A percentile compares a stretch with the other conserved stretches of the same genome.
These are phyloP conservation scores for Grantiella picta DNA, from an alignment of 2,113 vertebrate species.

Conservation along the genomic window DNA sequence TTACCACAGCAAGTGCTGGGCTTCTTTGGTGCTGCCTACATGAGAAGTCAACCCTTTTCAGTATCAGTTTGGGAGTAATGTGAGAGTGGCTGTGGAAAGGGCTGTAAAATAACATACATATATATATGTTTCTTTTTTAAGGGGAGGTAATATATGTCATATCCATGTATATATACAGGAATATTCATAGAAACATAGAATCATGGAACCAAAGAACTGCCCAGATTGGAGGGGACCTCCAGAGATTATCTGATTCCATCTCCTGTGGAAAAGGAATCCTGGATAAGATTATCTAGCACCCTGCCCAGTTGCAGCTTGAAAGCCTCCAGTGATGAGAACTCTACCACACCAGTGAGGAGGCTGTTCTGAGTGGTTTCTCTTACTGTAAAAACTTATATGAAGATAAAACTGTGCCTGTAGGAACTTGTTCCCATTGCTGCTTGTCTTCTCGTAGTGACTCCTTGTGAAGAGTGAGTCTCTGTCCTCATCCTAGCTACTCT, in stretches of 20 bases:
- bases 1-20: not conserved
- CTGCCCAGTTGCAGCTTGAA: not conserved
- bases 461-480: not conserved
- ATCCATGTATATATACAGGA: accelerated
- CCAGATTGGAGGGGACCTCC: accelerated
- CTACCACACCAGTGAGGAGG: no score
- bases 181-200: not conserved
- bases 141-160: not conserved
- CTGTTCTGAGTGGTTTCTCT: not conserved
- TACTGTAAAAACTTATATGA: not conserved
- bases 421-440: not conserved
- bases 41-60: not conserved
- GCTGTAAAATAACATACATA: not conserved
- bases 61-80: not conserved
- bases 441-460: not conserved
- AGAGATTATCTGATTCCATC: not conserved
- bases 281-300: no score
- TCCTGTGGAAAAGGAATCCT: not conserved
- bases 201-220: not conserved
- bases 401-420: not conserved
- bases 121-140: not conserved
- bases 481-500: not conserved
- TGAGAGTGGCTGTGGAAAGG: not conserved
- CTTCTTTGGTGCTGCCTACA: not conserved
- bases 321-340: not conserved